Base-by-base conservation (phyloP, 2,113 vertebrate genomes). In the Grammomys surdaster region DNA sequence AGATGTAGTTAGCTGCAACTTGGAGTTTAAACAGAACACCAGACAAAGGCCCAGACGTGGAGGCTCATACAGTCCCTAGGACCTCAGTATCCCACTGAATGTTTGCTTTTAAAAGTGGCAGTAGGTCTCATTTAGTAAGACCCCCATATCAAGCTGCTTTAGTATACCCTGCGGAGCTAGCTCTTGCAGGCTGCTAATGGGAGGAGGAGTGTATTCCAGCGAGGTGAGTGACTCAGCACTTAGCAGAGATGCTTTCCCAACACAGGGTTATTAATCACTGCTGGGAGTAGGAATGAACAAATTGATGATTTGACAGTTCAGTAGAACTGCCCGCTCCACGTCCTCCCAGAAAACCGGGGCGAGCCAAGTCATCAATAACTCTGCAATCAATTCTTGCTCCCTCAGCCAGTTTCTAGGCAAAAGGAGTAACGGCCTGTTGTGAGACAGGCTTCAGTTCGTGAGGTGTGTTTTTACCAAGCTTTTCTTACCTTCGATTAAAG, bases 321-420 rank as follows among this genome's bases (percentile, higher is more conserved):
- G 95, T 96, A 97, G 70, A 97, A 93, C 48, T 43, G 46, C 56
- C 82, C 3, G 9, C 90, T 88, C 43, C 19, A 40, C n/a, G 0
- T n/a, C 9, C 73, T 65, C 73, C 73, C 40, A 86, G 85, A 40
- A 96, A 97, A 65, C 56, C 82, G 56, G 33, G 0, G 0, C 95
- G 95, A 98, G 97, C 40, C 87, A 97, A 97, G 93, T 88, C 82
- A 97, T 97, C 97, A 95, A 95, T 97, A 97, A 97, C 12, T 77
- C 13, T 63, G 26, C 91, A 96, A 97, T 96, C 90, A 97, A 90
- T 98, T 97, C 81, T 95, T 98, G 89, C 75, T 96, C 77, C 77
- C 94, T 58, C 67, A 96, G 96, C 3, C 17, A 97, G 93, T 96
- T 91, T 96, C 94, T 89, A 95, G 54, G 89, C 94, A 93, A 43